Base-by-base conservation (phyloP, 2,797 vertebrate species). In the Knipowitschia caucasica region DNA sequence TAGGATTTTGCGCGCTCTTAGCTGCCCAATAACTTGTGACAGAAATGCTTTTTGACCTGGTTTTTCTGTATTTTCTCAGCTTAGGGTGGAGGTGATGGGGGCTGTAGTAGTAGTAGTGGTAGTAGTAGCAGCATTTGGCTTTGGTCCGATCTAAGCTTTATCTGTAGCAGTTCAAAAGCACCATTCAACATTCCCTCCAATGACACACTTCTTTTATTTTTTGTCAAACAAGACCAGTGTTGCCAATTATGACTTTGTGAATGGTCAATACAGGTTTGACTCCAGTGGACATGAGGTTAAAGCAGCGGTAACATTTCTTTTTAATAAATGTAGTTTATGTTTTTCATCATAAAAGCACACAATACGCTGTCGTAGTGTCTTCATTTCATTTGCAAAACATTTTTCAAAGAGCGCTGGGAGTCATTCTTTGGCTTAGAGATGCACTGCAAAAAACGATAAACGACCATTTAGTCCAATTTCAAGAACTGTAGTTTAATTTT, bases 11-110 rank as follows among this genome's bases (percentile, higher is more conserved):
- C 82, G 79, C 85, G 84, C 85, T 86, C 82, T 90, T 88, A 89
- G 87, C 74, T 83, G 81, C 82, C 87, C 85, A 89, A 89, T 89
- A 89, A 89, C 84, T 88, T 84, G 83, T 85, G 83, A 86, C 86
- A 69, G 73, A 77, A 82, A 84, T 82, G 73, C 64, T 33, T 69
- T 72, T 69, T 72, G 71, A 76, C 76, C 76, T 55, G 77, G 51
- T 82, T 79, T n/a, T 72, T 78, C 65, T 82, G 79, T 80, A 81
- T 76, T 77, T 78, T 73, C 72, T 50, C 78, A 77, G 81, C 80
- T 86, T 78, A 78, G 61, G 65, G 63, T 47, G 34, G 60, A 61
- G 74, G 78, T 75, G 83, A 82, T 80, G 80, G 73, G 50, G 73
- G 77, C 73, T 83, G 78, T 66, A 44, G 77, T 66, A n/a, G n/a